Conservation (phyloP, 2,113 vertebrate genomes). For the Phrynocephalus versicolor region DNA sequence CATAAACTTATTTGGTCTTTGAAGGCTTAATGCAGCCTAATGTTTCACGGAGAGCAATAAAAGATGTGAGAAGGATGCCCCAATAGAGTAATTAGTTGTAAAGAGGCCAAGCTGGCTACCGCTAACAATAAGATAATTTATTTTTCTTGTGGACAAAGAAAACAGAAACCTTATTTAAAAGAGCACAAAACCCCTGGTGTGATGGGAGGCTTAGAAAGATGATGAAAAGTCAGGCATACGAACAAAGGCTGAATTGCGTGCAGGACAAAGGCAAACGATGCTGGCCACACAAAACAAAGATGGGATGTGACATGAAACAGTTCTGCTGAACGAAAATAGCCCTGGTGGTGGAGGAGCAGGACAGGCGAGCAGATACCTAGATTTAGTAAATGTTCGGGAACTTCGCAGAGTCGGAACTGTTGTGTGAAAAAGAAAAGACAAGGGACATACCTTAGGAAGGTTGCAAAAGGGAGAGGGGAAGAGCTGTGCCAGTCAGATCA, state of each 20-base stretch:
- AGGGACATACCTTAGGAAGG: constrained; percentile 29
- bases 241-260: background rate
- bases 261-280: constrained; percentile 13
- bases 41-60: background rate
- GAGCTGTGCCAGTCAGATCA: background rate
- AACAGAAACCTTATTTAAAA: constrained; percentile 38
- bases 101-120: background rate
- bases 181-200: constrained; percentile 33
- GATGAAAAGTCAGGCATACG: background rate
- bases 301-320: background rate
- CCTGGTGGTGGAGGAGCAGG: background rate
- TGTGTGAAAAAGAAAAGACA: constrained; percentile 26
- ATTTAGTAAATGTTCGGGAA: constrained; percentile 31
- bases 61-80: background rate
- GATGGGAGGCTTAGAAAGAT: constrained; percentile 1
- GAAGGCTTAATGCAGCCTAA: background rate
- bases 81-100: background rate
- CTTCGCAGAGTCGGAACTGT: constrained; percentile 26
- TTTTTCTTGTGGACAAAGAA: constrained; percentile 6
- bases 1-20: background rate
- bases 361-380: background rate
- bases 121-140: background rate
- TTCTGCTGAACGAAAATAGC: background rate
- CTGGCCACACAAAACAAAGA: background rate
- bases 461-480: constrained; percentile 14